Evolutionary conservation across 2,888 invertebrate species (phyloP), one percentile per base, ranked within the genome.

Genomic region (Drosophila subsilvestris): DNA sequence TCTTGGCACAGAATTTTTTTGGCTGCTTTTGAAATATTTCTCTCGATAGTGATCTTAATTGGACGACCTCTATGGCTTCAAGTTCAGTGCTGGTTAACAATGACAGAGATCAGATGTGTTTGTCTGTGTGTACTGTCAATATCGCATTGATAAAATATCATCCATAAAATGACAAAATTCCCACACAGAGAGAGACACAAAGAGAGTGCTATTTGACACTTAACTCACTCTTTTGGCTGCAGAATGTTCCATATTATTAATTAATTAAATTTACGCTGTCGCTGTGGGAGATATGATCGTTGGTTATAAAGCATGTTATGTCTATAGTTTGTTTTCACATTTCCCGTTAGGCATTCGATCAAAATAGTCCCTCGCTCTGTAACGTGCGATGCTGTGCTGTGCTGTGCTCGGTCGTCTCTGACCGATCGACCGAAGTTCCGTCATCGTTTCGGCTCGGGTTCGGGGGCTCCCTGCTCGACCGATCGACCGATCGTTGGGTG

Each of bases 41-140:
- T 49, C 18, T 37, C 49, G 50, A 68, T 67, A 57, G 66, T 20
- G 29, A 72, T 62, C 71, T 84, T 79, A 82, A 86, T 82, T 82
- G 79, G 54, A 50, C 75, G 85, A 84, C 84, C 84, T 65, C 63
- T 58, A 47, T 67, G 79, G 70, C 83, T 66, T 63, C 86, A 87
- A 85, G 84, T 85, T 85, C 86, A 85, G 59, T 69, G 63, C 51
- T 62, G 67, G 61, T 84, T 76, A 84, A 62, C 66, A 49, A 53
- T 62, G 67, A 59, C 51, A 60, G 42, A 20, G n/a, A 50, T 59
- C 49, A 45, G 17, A 61, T 20, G 18, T 47, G 18, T 50, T 10
- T 17, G 51, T 37, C 45, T 45, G 54, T 25, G 44, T 25, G 22
- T 49, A 54, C 68, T 80, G 78, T 85, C 81, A 70, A 85, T 85